Conservation (phyloP, 2,888 invertebrate species). For the Ennomos fuscantarius region DNA sequence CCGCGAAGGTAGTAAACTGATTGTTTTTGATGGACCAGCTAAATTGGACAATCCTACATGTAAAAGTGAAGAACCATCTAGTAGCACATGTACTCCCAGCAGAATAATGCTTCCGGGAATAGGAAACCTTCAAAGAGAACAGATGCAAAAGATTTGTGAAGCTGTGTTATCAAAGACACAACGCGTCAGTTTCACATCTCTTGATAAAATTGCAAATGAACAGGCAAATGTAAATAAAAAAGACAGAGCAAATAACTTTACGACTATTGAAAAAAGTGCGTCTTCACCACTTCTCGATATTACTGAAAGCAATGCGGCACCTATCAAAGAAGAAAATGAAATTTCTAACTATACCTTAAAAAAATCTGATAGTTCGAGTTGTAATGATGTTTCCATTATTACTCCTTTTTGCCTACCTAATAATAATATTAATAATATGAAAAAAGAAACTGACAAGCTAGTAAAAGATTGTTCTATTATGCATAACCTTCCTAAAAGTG, state of each 20-base stretch:
- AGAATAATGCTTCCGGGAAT: not conserved
- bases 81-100: not conserved
- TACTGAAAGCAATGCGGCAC: slow-evolving; percentile 2
- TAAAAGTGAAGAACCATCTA: slow-evolving; percentile 9
- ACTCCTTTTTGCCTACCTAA: no score
- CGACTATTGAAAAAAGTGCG: slow-evolving; percentile 8
- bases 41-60: not conserved
- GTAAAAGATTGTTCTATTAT: no score
- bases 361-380: no score
- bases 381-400: no score
- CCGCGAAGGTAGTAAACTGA: slow-evolving; percentile 9
- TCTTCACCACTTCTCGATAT: slow-evolving; percentile 15
- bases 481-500: slow-evolving; percentile 3
- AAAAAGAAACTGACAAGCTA: no score
- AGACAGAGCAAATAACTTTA: no score
- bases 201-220: slow-evolving; percentile 45
- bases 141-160: slow-evolving; percentile 48
- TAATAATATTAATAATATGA: no score
- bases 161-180: slow-evolving; percentile 42
- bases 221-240: slow-evolving; percentile 3
- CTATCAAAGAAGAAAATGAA: not conserved
- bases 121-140: slow-evolving; percentile 28
- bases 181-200: slow-evolving; percentile 39
- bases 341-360: not conserved
- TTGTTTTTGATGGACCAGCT: not conserved